Base-by-base conservation (phyloP, 2,888 invertebrate species). In the Allophyes oxyacanthae region DNA sequence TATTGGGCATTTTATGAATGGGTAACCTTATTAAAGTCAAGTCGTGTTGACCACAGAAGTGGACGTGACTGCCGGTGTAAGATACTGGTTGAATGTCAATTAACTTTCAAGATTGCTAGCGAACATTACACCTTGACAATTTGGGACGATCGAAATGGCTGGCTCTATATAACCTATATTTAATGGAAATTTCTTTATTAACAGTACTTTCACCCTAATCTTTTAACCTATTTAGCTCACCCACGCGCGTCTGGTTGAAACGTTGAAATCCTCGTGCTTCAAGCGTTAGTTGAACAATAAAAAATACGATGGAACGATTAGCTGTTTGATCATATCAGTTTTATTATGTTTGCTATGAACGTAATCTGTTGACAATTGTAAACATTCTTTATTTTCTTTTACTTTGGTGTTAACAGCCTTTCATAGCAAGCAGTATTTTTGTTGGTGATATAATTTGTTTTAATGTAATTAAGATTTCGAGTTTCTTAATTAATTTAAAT, bases 41-140 rank as follows among this genome's bases (percentile, higher is more conserved):
- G 76, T 79, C 86, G 83, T 86, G 85, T 86, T 78, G 77, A 64
- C 72, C 68, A 72, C 76, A 77, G 71, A 72, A 63, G 55, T 55
- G 76, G 69, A 90, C 89, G 89, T 89, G 89, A 88, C 89, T 78
- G 80, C 72, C 84, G 81, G 85, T 67, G 70, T 66, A 63, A 45
- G 64, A 67, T 72, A 70, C 74, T 69, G 68, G 63, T 72, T 75
- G 91, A 90, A 90, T 91, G 83, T 77, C 79, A 87, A 89, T 85
- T 78, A 81, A 79, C 70, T 82, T 83, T 82, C 80, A 87, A 80
- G 79, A 79, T 79, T 76, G 71, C 75, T 61, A 64, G 61, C 63
- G 62, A 66, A 64, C 61, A 52, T 69, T 71, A 61, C 42, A 77
- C 65, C 70, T 71, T 76, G 76, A 78, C 75, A 74, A 78, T 75